Percentiles rank a stretch among this genome's conserved stretches.
These are phyloP conservation scores for Aspidiotus rigidus DNA, from an alignment of 2,888 invertebrate genomes.

Conservation along the genomic window DNA sequence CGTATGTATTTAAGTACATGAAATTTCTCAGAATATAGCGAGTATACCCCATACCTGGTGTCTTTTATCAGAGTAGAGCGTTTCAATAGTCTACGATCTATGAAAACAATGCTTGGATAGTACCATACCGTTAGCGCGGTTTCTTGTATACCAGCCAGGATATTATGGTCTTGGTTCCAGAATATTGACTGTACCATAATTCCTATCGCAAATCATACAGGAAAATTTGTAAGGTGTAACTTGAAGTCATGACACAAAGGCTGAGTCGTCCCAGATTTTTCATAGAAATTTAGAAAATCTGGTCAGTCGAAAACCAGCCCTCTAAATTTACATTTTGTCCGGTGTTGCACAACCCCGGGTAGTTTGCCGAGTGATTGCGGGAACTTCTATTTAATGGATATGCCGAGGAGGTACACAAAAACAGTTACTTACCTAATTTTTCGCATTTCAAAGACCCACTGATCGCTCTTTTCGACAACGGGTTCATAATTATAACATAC, in stretches of 20 bases:
- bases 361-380: no score
- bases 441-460: slow-evolving; percentile 50
- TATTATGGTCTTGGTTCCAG: slow-evolving; percentile 69
- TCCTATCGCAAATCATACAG: slow-evolving; percentile 43
- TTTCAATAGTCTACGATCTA: slow-evolving; percentile 58
- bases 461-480: slow-evolving; percentile 49
- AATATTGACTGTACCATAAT: slow-evolving; percentile 55
- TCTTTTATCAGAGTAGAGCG: slow-evolving; percentile 45
- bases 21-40: slow-evolving; percentile 12
- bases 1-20: slow-evolving; percentile 1
- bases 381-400: no score
- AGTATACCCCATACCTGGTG: slow-evolving; percentile 42
- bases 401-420: no score
- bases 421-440: slow-evolving; percentile 56
- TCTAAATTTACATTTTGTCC: no score
- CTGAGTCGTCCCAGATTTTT: no score
- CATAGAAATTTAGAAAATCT: no score
- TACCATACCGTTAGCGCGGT: slow-evolving; percentile 72
- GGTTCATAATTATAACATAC: slow-evolving; percentile 53
- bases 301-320: no score
- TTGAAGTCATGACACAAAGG: no score
- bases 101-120: slow-evolving; percentile 62
- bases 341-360: no score
- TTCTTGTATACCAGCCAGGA: slow-evolving; percentile 69
- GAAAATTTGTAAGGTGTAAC: neutral